Evolutionary conservation across 2,888 invertebrate species (phyloP), one percentile per base, ranked within the genome.

Genomic region (Cacoxenus indagator): DNA sequence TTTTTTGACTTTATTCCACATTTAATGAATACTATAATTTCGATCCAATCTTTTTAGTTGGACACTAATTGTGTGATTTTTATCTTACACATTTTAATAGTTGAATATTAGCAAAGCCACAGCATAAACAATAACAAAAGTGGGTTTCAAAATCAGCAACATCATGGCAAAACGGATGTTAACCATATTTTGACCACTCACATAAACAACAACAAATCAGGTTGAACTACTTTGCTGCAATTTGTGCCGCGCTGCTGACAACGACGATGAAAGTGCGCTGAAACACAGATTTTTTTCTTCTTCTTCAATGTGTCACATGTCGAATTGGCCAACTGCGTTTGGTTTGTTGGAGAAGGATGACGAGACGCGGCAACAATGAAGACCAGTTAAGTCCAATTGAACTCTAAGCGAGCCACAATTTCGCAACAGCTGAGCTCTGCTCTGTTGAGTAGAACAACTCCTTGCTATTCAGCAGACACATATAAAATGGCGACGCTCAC

Each of bases 211-310:
- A 70, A 71, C 67, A 78, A 78, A 80, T 83, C 81, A 83, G 83
- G 81, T 82, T 83, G 82, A 82, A 76, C 83, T 74, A 73, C 83
- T 78, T 78, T 48, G 65, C 17, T 70, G 77, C 75, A 69, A 64
- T 57, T 67, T 59, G 71, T 78, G 9, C 9, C 17, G n/a, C 27
- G 2, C 19, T 61, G 43, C 43, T 22, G 22, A 31, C 54, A 54
- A 55, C 37, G 43, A 22, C 19, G 77, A 77, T 79, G 81, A 82
- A 81, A 79, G 81, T 77, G 61, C 24, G 61, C 61, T 43, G 19
- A 55, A 55, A 31, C 4, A 14, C 22, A 26, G 51, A 51, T 59
- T 6, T n/a, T 6, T 59, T 8, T 54, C 14, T 17, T 17, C 9
- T 27, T 57, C 4, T 29, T 14, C 17, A n/a, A 26, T 64, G 27